A percentile compares a stretch with the other conserved stretches of the same genome.
Evolutionary conservation across 1,140 invertebrate species (phyloP).

Genomic region (Leptinotarsa undecemlineata): DNA sequence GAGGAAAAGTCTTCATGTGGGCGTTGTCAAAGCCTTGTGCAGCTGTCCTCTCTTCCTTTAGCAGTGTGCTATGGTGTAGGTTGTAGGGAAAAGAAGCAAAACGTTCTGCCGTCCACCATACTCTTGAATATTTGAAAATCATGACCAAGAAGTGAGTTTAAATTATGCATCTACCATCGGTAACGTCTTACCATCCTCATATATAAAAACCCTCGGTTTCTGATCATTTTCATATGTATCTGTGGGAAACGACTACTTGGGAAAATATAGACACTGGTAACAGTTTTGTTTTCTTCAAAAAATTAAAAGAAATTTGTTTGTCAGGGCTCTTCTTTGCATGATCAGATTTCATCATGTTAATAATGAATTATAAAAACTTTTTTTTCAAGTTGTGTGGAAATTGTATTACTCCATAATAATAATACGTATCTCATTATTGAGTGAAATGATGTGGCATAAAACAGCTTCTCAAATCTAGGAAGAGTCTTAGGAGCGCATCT

Average conservation of each 20-base stretch:
- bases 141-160: constrained; percentile 86
- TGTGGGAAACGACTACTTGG: background rate
- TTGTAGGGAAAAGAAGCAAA: constrained; percentile 84
- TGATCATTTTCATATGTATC: background rate
- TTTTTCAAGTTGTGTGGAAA: no score
- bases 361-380: no score
- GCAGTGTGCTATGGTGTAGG: constrained; percentile 91
- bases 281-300: background rate
- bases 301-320: background rate
- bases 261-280: background rate
- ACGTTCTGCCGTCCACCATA: constrained; percentile 83
- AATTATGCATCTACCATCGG: background rate
- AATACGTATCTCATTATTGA: no score
- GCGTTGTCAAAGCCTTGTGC: constrained; percentile 88
- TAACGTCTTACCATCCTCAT: background rate
- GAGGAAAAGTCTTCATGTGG: constrained; percentile 84
- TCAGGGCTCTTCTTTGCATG: background rate
- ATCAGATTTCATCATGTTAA: background rate
- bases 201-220: constrained; percentile 23
- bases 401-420: no score
- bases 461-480: no score
- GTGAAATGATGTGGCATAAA: no score
- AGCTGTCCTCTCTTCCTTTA: constrained; percentile 88
- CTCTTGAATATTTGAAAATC: constrained; percentile 90
- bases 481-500: no score